Conservation (phyloP, 2,113 vertebrate species). For the Pavo muticus region DNA sequence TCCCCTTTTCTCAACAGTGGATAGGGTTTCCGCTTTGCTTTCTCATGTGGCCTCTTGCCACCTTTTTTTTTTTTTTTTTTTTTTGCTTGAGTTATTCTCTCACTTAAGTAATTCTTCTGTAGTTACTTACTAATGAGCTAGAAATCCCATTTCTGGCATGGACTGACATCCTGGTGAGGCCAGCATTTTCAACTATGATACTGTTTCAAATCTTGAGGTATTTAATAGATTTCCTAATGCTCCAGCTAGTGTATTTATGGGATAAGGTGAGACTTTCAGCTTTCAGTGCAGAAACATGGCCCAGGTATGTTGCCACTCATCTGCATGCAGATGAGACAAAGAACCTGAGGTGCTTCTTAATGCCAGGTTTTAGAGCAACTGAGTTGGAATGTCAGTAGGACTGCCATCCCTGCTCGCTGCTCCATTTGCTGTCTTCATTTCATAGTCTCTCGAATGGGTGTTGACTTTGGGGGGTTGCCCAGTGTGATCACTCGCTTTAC, state of each 20-base stretch:
- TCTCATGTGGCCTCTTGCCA: neutral
- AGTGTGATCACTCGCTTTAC: neutral
- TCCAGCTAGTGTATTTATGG: neutral
- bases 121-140: neutral
- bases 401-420: neutral
- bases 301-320: neutral
- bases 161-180: neutral
- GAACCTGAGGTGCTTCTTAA: neutral
- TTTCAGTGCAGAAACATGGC: neutral
- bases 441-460: neutral
- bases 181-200: neutral
- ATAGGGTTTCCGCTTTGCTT: neutral
- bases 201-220: neutral
- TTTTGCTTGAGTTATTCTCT: neutral
- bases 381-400: fast-evolving
- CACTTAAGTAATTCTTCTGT: neutral
- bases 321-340: neutral
- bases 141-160: neutral
- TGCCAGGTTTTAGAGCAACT: neutral
- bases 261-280: neutral
- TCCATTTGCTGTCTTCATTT: neutral
- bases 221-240: neutral
- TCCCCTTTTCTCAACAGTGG: neutral
- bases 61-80: no score
- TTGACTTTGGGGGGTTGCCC: neutral